These are phyloP conservation scores for Myrmecobius fasciatus DNA, from an alignment of 2,113 vertebrate genomes.

Conservation along the genomic window DNA sequence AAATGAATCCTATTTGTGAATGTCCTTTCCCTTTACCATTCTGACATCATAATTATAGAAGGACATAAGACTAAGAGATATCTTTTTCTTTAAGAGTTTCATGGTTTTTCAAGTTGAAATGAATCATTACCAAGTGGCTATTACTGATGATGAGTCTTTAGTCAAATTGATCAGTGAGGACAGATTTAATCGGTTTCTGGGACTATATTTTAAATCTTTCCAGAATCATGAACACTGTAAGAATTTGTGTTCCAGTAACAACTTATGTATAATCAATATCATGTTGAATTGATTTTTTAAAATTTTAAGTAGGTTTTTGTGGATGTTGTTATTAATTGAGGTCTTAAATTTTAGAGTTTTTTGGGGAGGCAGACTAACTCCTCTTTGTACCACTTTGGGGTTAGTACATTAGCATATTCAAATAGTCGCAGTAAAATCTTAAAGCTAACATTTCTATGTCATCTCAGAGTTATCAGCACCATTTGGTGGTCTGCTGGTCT, in stretches of 20 bases:
- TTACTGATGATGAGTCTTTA: neutral
- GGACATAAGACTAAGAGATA: neutral
- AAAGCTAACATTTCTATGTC: neutral
- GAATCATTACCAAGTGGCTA: neutral
- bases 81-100: neutral
- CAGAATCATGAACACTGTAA: neutral
- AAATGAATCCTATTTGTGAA: neutral
- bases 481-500: neutral
- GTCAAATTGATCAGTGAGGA: neutral
- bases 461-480: neutral
- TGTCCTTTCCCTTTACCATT: neutral
- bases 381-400: neutral
- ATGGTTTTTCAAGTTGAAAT: neutral
- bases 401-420: neutral
- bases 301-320: neutral
- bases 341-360: neutral
- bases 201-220: neutral
- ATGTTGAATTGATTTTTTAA: neutral
- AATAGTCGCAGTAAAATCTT: neutral
- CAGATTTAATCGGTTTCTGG: neutral
- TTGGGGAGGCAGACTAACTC: neutral
- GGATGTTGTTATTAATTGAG: neutral
- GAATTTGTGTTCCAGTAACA: neutral
- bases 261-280: neutral
- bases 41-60: neutral